A percentile compares a stretch with the other conserved stretches of the same genome.
Evolutionary conservation across 1,140 invertebrate species (phyloP).

Genomic region (Drosophila novamexicana): DNA sequence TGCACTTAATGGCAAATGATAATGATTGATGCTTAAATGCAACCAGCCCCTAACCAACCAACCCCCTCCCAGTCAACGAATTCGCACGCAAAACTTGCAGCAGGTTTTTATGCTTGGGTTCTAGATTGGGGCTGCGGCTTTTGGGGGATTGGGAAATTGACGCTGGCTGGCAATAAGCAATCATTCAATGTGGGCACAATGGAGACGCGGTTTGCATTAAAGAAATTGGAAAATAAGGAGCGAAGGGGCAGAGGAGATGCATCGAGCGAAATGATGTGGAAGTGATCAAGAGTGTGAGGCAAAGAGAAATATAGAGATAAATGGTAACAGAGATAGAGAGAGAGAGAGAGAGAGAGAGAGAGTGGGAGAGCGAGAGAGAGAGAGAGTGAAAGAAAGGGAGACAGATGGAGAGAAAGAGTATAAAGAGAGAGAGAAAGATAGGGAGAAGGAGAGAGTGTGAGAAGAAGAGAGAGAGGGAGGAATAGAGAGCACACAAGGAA

Average conservation of each 20-base stretch:
- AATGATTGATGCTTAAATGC: conserved; percentile 74
- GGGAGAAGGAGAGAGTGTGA: no score
- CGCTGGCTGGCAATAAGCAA: conserved; percentile 64
- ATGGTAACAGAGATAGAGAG: neutral
- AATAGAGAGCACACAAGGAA: neutral
- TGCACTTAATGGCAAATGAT: conserved; percentile 81
- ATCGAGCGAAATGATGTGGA: conserved; percentile 16
- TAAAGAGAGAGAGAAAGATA: no score
- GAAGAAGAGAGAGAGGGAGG: neutral
- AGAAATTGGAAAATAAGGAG: conserved; percentile 36
- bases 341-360: neutral
- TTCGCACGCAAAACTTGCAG: conserved; percentile 35
- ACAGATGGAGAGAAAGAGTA: no score
- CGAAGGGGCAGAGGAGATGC: conserved; percentile 3
- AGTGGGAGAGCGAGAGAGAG: neutral
- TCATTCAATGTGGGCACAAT: conserved; percentile 68
- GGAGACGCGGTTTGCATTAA: conserved; percentile 49
- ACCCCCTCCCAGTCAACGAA: no score
- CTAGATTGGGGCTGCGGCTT: neutral
- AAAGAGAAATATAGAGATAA: neutral
- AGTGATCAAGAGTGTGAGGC: neutral
- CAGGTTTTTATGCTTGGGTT: neutral
- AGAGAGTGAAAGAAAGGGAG: no score
- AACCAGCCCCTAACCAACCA: conserved; percentile 32
- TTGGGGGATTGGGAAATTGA: neutral